Evolutionary conservation across 2,888 invertebrate genomes (phyloP), one percentile per base, ranked within the genome.

Genomic region (Tolmerus cingulatus): DNA sequence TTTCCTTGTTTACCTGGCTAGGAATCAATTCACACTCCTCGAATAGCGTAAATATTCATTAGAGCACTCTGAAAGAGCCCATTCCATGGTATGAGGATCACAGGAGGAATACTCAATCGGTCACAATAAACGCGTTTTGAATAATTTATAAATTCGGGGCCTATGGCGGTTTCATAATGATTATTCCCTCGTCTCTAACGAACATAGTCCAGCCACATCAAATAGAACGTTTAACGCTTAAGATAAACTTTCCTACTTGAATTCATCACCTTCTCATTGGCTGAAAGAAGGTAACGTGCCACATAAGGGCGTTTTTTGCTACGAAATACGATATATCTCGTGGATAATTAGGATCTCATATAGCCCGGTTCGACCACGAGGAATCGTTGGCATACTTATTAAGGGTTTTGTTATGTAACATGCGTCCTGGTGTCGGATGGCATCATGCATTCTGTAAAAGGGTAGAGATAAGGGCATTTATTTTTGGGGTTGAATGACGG

Each of bases 281-380:
- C 23, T 23, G 19, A 8, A 66, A 66, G 19, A 12, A 66, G 66
- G 66, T 66, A 66, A 23, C 23, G 82, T 37, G 34, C 7, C 37
- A 30, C 57, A 57, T 7, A 57, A 9, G 23, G 57, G 14, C 19
- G 5, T 74, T 74, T 74, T 74, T 76, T 76, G 37, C 78, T 40
- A 43, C 9, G 85, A 74, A 40, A 85, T 30, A 46, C 74, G 85
- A 85, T 74, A 46, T 30, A 43, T n/a, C 51, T 86, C 43, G 23
- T 43, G 76, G 74, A 76, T 76, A 86, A 86, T 86, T 86, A 51
- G 86, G 51, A 86, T 76, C 66, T 86, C 76, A 34, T 76, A 86
- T 86, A 46, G 76, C 30, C 76, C 30, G 19, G 27, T 43, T 51
- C 37, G 57, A 19, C 51, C 51, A 74, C 74, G 34, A 81, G 43